Conservation (phyloP, 2,888 invertebrate genomes). For the Stegana nigrithorax region DNA sequence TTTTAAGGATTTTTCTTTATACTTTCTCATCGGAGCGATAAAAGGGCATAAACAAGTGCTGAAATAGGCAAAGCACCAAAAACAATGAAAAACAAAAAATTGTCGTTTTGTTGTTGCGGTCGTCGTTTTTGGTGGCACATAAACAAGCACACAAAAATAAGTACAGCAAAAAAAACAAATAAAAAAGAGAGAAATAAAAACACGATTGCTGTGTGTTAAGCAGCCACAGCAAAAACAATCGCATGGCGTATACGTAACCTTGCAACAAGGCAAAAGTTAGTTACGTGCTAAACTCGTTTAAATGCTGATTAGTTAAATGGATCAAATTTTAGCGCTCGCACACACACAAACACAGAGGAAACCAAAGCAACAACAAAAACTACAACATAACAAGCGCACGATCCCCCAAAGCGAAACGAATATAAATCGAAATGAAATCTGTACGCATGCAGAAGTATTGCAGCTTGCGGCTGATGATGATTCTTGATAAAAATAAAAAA, state of each 20-base stretch:
- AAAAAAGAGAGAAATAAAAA: not conserved
- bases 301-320: conserved; percentile 41
- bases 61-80: not conserved
- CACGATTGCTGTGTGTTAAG: not conserved
- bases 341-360: not conserved
- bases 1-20: not conserved
- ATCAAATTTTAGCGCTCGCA: conserved; percentile 13
- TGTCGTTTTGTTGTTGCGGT: conserved; percentile 10
- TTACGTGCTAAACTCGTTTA: conserved; percentile 12
- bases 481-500: no score
- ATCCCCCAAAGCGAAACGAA: no score
- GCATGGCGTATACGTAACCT: conserved; percentile 25
- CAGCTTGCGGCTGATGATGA: no score
- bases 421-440: no score
- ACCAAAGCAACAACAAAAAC: not conserved
- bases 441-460: no score
- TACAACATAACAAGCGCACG: no score
- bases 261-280: conserved; percentile 25
- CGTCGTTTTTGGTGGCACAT: not conserved
- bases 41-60: not conserved
- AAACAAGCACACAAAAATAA: not conserved
- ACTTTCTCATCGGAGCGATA: not conserved
- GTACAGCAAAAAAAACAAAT: not conserved
- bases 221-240: conserved; percentile 43
- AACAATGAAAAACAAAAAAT: not conserved